Evolutionary conservation across 1,140 invertebrate genomes (phyloP).

Genomic region (Neelides sp.): DNA sequence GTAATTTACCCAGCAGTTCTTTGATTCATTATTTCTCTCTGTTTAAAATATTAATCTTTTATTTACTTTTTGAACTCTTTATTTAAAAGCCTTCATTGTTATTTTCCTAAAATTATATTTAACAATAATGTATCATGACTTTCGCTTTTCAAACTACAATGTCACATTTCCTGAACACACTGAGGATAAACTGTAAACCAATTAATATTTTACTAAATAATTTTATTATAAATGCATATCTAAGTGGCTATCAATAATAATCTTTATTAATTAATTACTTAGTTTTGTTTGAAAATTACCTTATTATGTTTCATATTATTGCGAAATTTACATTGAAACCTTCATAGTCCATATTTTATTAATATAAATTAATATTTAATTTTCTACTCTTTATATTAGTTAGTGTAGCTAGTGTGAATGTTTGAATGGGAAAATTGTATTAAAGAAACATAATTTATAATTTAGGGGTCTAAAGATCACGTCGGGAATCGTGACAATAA

Average conservation of each 20-base stretch:
- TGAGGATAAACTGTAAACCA: too few relatives aligned
- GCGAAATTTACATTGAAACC: background rate
- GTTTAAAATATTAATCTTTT: too few relatives aligned
- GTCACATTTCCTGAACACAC: too few relatives aligned
- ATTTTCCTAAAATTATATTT: too few relatives aligned
- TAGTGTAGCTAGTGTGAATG: background rate
- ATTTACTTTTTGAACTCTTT: too few relatives aligned
- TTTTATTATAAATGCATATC: too few relatives aligned
- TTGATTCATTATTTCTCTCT: too few relatives aligned
- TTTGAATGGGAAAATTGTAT: slow-evolving; percentile 10
- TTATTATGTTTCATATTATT: background rate
- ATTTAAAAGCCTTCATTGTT: too few relatives aligned
- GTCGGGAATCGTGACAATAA: slow-evolving; percentile 77
- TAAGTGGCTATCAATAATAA: background rate
- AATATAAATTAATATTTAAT: slow-evolving; percentile 6
- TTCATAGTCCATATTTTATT: slow-evolving; percentile 4
- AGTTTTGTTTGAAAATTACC: background rate
- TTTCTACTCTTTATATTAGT: slow-evolving; percentile 1
- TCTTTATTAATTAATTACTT: background rate
- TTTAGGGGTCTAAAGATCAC: slow-evolving; percentile 92
- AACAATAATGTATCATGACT: too few relatives aligned
- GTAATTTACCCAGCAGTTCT: too few relatives aligned
- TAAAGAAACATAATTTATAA: slow-evolving; percentile 28
- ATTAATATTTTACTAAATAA: too few relatives aligned
- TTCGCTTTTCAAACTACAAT: too few relatives aligned